Evolutionary conservation across 2,797 vertebrate genomes (phyloP), one percentile per base, ranked within the genome.

Genomic region (Uromys caudimaculatus): DNA sequence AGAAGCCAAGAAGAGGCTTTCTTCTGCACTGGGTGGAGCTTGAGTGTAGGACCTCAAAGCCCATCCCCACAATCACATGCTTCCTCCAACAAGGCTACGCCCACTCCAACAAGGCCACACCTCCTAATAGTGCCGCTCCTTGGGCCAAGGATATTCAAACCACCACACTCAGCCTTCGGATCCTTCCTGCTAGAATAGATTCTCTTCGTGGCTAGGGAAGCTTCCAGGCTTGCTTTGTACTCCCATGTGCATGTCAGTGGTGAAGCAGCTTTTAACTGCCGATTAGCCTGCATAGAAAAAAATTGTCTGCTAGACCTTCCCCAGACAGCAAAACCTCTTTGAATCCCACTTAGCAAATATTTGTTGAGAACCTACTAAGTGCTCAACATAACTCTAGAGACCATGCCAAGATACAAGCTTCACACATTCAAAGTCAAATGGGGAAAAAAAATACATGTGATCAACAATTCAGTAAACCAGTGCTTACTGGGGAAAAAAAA

Each of bases 291-390:
- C 41, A 67, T 11, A 89, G 75, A 56, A 67, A 76, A 41, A 38
- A 85, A 75, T 69, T 62, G 41, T 50, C 94, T 75, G 17, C 78
- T 73, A 0, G 38, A 32, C 47, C 38, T 17, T 84, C 19, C 38
- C 32, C 75, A 29, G 38, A n/a, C 19, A 86, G 85, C 17, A 23
- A 9, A 23, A 62, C 10, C 13, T 89, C 73, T 89, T 47, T 87
- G 84, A 73, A 87, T 89, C 93, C 91, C 44, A 41, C 44, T 93
- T 9, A 91, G 41, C 79, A 81, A 83, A 62, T 67, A 78, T 88
- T 87, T 83, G 75, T 41, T 88, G 64, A 89, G 71, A 96, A 67
- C 8, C 54, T 71, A 60, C 78, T 95, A 41, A 85, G 17, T 38
- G 52, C 54, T 54, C 50, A 19, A 54, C 10, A 3, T 60, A 82